Conservation (phyloP, 2,888 invertebrate genomes). For the Patella depressa region DNA sequence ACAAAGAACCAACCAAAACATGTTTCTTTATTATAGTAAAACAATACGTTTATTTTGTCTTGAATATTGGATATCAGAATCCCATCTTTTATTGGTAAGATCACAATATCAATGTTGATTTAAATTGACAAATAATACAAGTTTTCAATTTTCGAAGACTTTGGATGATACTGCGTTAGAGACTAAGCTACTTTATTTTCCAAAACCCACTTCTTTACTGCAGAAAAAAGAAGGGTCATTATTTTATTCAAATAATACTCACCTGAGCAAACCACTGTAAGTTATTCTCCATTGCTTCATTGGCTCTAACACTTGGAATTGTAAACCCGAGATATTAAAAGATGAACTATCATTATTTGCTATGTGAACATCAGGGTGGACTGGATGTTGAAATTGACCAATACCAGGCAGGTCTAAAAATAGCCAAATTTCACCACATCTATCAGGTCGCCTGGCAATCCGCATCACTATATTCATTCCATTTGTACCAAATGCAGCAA, state of each 20-base stretch:
- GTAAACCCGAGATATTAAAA: constrained; percentile 72
- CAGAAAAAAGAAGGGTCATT: too few species aligned
- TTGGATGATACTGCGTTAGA: too few species aligned
- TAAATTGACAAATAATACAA: too few species aligned
- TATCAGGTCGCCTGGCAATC: constrained; percentile 74
- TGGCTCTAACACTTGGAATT: constrained; percentile 78
- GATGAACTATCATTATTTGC: constrained; percentile 62
- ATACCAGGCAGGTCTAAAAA: constrained; percentile 71
- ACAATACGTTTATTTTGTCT: too few species aligned
- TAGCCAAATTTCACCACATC: constrained; percentile 76
- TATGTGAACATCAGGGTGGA: constrained; percentile 75
- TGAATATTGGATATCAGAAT: too few species aligned
- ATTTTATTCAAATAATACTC: constrained; percentile 34
- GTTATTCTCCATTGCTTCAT: constrained; percentile 77
- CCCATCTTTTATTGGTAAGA: too few species aligned
- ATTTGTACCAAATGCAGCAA: constrained; percentile 74
- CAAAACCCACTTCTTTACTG: too few species aligned
- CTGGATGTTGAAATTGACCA: constrained; percentile 74
- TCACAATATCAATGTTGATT: too few species aligned
- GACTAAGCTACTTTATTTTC: too few species aligned
- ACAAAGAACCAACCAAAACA: constrained; percentile 26
- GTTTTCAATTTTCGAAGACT: too few species aligned
- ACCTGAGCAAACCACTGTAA: constrained; percentile 80
- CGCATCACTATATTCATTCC: constrained; percentile 76
- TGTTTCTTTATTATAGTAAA: not conserved